Conservation (phyloP, 2,888 invertebrate species). For the Ophioninae sp. region DNA sequence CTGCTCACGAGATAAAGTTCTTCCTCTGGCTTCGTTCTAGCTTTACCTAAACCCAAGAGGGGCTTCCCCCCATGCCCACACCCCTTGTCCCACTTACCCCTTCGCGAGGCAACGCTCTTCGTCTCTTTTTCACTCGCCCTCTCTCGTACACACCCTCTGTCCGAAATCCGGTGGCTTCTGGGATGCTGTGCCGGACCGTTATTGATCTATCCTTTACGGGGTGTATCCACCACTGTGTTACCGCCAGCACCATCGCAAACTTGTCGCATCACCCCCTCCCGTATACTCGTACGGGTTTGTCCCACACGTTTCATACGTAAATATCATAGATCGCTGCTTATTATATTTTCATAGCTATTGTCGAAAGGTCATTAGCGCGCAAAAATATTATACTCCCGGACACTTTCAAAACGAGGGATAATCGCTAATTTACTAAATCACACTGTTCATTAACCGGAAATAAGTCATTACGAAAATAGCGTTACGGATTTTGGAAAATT, state of each 20-base stretch:
- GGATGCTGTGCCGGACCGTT: conserved; percentile 79
- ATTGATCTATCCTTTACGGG: conserved; percentile 70
- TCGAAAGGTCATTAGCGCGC: neutral
- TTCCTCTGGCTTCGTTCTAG: conserved; percentile 76
- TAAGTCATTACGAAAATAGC: neutral
- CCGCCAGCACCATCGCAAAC: conserved; percentile 35
- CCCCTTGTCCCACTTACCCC: conserved; percentile 66
- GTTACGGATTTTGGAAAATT: neutral
- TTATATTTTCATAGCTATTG: neutral
- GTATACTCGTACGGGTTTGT: neutral
- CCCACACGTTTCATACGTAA: neutral
- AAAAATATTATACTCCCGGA: neutral
- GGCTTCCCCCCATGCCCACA: conserved; percentile 72
- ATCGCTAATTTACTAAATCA: neutral
- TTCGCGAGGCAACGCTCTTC: conserved; percentile 18
- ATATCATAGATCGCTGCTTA: neutral
- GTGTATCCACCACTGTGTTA: conserved; percentile 19
- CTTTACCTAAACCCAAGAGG: conserved; percentile 67
- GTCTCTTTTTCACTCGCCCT: conserved; percentile 23
- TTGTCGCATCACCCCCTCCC: neutral
- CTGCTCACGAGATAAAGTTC: conserved; percentile 70
- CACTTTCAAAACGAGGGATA: neutral
- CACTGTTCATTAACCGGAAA: neutral
- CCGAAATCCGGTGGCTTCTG: conserved; percentile 70
- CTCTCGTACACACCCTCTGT: conserved; percentile 48